Percentiles rank a stretch among this genome's conserved stretches.
Evolutionary conservation across 2,797 vertebrate species (phyloP).

Genomic region (Limosa lapponica): DNA sequence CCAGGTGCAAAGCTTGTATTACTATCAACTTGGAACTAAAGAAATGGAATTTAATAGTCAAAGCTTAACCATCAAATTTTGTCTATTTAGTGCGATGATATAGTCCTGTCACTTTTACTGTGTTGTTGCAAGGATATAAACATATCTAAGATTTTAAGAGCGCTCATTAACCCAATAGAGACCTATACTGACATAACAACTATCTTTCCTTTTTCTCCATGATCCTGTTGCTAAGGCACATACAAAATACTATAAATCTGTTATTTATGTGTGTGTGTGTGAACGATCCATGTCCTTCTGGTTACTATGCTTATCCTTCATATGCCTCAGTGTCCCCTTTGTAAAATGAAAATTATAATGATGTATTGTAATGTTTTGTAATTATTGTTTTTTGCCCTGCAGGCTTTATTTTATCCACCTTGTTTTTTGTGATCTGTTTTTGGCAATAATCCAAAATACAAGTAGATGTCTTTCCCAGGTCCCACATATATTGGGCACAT

Average conservation of each 20-base stretch:
- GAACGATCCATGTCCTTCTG: neutral
- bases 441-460: neutral
- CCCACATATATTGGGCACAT: too few relatives aligned
- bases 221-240: neutral
- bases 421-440: neutral
- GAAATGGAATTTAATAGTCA: neutral
- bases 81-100: neutral
- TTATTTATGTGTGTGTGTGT: neutral
- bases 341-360: neutral
- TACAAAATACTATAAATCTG: neutral
- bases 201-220: neutral
- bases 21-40: neutral
- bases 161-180: neutral
- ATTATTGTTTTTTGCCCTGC: too few relatives aligned
- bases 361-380: neutral
- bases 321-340: neutral
- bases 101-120: neutral
- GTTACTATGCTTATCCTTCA: neutral
- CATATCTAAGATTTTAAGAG: neutral
- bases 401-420: neutral
- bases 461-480: neutral
- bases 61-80: neutral
- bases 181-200: neutral
- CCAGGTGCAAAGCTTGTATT: neutral
- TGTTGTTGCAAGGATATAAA: neutral